A percentile compares a stretch with the other conserved stretches of the same genome.
phyloP scores from a whole-genome alignment of 2,888 invertebrate genomes.

The Hirtodrosophila duncani region DNA sequence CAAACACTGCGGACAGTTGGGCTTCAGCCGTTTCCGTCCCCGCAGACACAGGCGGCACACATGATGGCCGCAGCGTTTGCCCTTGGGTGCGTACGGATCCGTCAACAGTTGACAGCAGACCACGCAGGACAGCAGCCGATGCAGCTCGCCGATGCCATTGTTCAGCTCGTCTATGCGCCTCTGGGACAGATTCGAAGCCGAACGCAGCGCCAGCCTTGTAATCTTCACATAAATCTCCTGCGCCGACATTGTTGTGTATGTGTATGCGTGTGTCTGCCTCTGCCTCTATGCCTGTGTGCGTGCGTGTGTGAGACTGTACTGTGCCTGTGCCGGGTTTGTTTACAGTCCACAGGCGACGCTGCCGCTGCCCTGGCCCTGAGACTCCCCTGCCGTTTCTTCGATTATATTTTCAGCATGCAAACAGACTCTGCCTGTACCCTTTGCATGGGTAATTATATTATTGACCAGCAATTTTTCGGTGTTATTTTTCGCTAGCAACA shows the following conservation, averaged over 20 bases:
- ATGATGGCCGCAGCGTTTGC: slow-evolving; percentile 91
- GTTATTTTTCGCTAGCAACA: background rate
- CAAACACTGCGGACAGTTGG: slow-evolving; percentile 91
- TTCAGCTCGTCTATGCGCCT: slow-evolving; percentile 89
- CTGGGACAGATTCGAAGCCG: slow-evolving; percentile 75
- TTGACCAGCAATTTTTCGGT: slow-evolving; percentile 10
- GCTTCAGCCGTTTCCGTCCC: slow-evolving; percentile 90
- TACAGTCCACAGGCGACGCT: slow-evolving; percentile 7
- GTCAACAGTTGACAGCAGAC: slow-evolving; percentile 91
- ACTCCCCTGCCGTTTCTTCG: background rate
- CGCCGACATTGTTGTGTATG: slow-evolving; percentile 30
- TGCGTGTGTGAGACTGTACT: slow-evolving; percentile 34
- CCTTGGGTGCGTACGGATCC: slow-evolving; percentile 88
- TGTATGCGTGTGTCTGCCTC: background rate
- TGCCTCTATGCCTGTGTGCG: slow-evolving; percentile 1
- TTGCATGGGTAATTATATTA: background rate
- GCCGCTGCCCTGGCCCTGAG: slow-evolving; percentile 13
- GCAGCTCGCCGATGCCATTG: slow-evolving; percentile 89
- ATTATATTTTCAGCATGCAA: background rate
- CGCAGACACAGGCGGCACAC: slow-evolving; percentile 91
- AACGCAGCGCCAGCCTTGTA: slow-evolving; percentile 36
- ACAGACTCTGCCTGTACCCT: background rate
- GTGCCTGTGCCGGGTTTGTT: slow-evolving; percentile 38
- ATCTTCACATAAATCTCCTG: slow-evolving; percentile 41
- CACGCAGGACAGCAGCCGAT: slow-evolving; percentile 92